phyloP scores from a whole-genome alignment of 2,888 invertebrate species.

The Thera britannica region DNA sequence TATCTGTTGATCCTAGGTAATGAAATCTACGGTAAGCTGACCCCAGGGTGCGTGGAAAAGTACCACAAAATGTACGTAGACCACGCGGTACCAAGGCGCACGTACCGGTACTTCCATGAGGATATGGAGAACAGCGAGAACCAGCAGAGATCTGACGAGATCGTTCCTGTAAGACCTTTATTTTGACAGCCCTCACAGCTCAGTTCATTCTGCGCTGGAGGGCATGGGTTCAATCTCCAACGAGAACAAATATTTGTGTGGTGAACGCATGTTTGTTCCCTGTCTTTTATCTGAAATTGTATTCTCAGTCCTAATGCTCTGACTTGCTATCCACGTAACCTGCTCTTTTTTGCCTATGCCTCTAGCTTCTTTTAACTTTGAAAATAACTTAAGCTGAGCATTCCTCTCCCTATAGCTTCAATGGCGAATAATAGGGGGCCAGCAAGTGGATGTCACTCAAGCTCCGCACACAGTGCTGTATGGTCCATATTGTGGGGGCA shows the following conservation, averaged over 20 bases:
- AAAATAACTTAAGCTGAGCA: neutral
- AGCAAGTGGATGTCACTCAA: conserved; percentile 55
- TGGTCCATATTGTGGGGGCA: conserved; percentile 71
- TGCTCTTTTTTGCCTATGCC: too few species aligned
- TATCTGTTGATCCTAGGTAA: conserved; percentile 1
- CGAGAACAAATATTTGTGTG: too few species aligned
- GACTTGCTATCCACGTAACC: too few species aligned
- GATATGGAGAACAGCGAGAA: conserved; percentile 29
- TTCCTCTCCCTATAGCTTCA: conserved; percentile 45
- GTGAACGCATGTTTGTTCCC: too few species aligned
- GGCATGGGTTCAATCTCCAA: too few species aligned
- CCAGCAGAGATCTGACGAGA: conserved; percentile 3
- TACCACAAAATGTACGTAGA: conserved; percentile 56
- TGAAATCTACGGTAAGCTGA: conserved; percentile 45
- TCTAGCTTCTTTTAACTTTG: too few species aligned
- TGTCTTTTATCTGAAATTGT: too few species aligned
- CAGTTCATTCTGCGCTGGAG: too few species aligned
- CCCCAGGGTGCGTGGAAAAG: conserved; percentile 53
- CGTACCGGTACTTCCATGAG: conserved; percentile 69
- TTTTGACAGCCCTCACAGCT: too few species aligned
- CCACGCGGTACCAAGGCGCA: conserved; percentile 56
- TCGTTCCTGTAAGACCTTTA: conserved; percentile 16
- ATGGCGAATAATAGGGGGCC: conserved; percentile 74
- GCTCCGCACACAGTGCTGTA: conserved; percentile 72
- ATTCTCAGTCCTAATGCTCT: too few species aligned